These are phyloP conservation scores for Tragelaphus scriptus DNA, from an alignment of 2,113 vertebrate genomes.

Conservation along the genomic window DNA sequence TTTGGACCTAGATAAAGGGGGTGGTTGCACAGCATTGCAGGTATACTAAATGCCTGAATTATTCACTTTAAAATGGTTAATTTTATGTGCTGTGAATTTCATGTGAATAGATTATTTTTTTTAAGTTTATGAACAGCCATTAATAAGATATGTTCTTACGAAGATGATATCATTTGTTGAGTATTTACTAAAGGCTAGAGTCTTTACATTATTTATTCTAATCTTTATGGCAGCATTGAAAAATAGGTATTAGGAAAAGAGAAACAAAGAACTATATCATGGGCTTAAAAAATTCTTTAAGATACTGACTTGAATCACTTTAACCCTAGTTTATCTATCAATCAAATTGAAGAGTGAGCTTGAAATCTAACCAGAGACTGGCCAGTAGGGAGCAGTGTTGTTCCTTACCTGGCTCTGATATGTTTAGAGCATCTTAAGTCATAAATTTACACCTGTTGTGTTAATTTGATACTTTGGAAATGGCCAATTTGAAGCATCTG, in stretches of 20 bases:
- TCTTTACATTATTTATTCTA: background rate
- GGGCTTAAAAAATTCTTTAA: background rate
- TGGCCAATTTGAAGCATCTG: background rate
- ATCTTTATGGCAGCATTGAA: background rate
- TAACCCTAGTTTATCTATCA: background rate
- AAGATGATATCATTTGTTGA: background rate
- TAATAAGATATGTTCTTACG: background rate
- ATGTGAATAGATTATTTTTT: background rate
- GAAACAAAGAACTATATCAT: background rate
- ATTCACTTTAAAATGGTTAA: background rate
- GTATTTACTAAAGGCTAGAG: background rate
- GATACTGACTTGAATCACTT: background rate
- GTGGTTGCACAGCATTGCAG: background rate
- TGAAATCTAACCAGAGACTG: background rate
- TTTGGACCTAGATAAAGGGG: background rate
- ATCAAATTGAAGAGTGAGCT: background rate
- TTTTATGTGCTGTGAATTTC: background rate
- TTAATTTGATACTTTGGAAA: background rate
- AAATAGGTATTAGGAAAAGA: background rate
- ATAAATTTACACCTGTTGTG: background rate
- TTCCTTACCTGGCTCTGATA: background rate
- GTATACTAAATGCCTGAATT: background rate
- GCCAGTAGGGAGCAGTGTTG: background rate
- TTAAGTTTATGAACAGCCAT: background rate
- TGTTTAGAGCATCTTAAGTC: background rate